A percentile compares a stretch with the other conserved stretches of the same genome.
These are phyloP conservation scores for Lapara coniferarum DNA, from an alignment of 2,888 invertebrate species.

Conservation along the genomic window DNA sequence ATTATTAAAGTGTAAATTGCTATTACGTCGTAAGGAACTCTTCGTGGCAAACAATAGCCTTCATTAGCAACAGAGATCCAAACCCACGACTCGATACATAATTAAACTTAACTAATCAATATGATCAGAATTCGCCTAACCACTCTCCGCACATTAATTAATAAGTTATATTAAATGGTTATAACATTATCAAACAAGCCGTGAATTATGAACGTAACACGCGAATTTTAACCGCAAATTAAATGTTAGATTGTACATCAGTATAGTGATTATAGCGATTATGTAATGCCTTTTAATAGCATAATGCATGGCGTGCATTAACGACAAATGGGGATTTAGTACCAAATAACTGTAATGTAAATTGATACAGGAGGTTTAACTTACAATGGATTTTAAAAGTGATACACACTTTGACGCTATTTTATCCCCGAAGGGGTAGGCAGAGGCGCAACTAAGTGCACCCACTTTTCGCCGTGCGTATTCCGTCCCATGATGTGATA, in stretches of 20 bases:
- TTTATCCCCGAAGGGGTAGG: too few relatives aligned
- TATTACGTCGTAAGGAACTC: too few relatives aligned
- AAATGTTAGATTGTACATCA: not conserved
- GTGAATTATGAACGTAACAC: constrained; percentile 9
- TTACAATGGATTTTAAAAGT: too few relatives aligned
- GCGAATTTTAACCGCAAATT: not conserved
- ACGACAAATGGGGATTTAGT: constrained; percentile 3
- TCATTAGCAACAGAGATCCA: too few relatives aligned
- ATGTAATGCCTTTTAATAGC: constrained; percentile 3
- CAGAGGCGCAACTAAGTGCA: too few relatives aligned
- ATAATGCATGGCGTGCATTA: not conserved
- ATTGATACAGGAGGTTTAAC: not conserved
- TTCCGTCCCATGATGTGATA: too few relatives aligned
- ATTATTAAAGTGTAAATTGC: too few relatives aligned
- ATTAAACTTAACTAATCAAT: not conserved
- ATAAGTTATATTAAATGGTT: constrained; percentile 3
- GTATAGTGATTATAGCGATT: not conserved
- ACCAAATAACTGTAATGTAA: not conserved
- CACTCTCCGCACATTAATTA: not conserved
- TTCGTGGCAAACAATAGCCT: too few relatives aligned
- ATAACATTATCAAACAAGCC: constrained; percentile 3
- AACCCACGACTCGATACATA: too few relatives aligned
- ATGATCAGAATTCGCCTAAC: not conserved
- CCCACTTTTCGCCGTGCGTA: too few relatives aligned
- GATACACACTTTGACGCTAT: too few relatives aligned